phyloP scores from a whole-genome alignment of 2,888 invertebrate species.

The Ormyrus labotus region DNA sequence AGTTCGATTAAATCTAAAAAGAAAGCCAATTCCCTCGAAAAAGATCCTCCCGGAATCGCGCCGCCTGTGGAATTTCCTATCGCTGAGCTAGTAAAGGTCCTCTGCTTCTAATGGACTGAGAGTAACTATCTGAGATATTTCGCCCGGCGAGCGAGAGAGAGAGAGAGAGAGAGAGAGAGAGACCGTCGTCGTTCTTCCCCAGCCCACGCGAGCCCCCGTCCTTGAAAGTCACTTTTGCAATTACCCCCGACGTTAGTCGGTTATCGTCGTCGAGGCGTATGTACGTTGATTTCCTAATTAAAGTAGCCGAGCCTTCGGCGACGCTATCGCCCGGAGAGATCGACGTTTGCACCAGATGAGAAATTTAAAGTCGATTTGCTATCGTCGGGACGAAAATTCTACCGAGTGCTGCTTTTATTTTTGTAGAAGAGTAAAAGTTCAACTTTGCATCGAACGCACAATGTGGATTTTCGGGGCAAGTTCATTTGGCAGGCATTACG shows the following conservation, averaged over 20 bases:
- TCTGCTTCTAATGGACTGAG: conserved; percentile 74
- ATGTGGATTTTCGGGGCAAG: background rate
- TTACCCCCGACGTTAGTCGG: conserved; percentile 42
- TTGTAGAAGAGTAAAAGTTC: background rate
- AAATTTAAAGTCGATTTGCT: conserved; percentile 22
- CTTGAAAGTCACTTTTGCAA: conserved; percentile 56
- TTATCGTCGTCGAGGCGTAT: conserved; percentile 27
- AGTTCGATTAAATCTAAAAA: conserved; percentile 41
- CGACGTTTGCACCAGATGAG: background rate
- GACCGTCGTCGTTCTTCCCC: conserved; percentile 51
- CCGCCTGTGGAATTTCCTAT: conserved; percentile 66
- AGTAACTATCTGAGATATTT: conserved; percentile 70
- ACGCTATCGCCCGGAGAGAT: conserved; percentile 22
- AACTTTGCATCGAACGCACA: background rate
- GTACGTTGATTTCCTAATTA: conserved; percentile 52
- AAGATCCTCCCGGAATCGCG: conserved; percentile 56
- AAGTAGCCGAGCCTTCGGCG: conserved; percentile 19
- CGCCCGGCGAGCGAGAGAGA: conserved; percentile 49
- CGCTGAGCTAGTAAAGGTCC: conserved; percentile 66
- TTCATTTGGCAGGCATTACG: too few species aligned
- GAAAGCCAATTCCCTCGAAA: conserved; percentile 24
- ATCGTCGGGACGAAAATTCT: background rate
- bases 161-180: too few species aligned
- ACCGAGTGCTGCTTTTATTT: background rate
- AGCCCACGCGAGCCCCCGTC: conserved; percentile 26